phyloP scores from a whole-genome alignment of 2,888 invertebrate genomes.

The Azorinus chamasolen region DNA sequence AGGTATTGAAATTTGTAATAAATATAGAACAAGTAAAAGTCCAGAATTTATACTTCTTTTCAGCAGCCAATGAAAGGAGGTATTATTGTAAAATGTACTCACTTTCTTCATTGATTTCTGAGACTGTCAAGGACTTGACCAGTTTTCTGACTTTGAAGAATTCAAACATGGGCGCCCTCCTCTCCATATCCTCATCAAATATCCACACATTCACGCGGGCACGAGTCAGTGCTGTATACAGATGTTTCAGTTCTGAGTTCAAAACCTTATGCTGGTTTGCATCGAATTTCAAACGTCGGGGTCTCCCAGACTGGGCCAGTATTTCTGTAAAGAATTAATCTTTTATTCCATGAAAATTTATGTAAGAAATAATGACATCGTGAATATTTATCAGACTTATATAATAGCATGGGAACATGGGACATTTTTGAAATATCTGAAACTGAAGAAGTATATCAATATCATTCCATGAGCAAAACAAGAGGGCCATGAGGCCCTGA shows the following conservation, averaged over 20 bases:
- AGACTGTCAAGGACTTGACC: constrained; percentile 57
- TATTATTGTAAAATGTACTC: constrained; percentile 11
- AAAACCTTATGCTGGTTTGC: constrained; percentile 80
- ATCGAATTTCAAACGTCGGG: constrained; percentile 78
- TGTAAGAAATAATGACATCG: no score
- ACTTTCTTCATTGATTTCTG: constrained; percentile 58
- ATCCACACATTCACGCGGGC: constrained; percentile 84
- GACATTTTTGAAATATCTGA: no score
- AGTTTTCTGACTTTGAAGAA: constrained; percentile 78
- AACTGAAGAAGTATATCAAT: no score
- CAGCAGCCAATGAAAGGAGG: no score
- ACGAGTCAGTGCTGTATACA: constrained; percentile 83
- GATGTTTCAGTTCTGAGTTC: constrained; percentile 81
- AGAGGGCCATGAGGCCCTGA: no score
- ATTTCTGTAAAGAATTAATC: constrained; percentile 67
- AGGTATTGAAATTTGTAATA: no score
- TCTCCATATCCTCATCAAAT: constrained; percentile 80
- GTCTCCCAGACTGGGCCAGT: constrained; percentile 64
- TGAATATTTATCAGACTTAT: no score
- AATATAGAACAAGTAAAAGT: no score
- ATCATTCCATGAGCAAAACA: no score
- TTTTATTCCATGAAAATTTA: no score
- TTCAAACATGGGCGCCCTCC: constrained; percentile 82
- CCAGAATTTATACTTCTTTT: no score
- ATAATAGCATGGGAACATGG: no score